Percentiles rank a stretch among this genome's conserved stretches.
phyloP scores from a whole-genome alignment of 2,888 invertebrate genomes.

The Noctua janthe region DNA sequence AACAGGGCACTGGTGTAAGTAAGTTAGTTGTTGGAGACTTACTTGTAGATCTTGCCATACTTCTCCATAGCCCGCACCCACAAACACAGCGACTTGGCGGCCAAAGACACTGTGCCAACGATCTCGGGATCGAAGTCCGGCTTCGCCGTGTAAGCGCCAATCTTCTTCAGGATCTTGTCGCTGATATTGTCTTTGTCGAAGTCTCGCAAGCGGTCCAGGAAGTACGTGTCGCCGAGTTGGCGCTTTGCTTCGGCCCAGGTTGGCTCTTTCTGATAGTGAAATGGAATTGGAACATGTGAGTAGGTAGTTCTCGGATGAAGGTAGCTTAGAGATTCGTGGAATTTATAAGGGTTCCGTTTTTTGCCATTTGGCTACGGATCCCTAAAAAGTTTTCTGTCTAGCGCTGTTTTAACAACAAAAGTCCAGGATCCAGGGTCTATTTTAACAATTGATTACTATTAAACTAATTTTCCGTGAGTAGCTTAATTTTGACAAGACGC shows the following conservation, averaged over 20 bases:
- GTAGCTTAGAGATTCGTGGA: neutral
- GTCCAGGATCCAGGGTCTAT: too few species aligned
- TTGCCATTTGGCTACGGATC: too few species aligned
- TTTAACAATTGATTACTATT: too few species aligned
- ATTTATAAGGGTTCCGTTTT: too few species aligned
- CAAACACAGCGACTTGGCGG: slow-evolving; percentile 96
- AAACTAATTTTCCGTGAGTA: too few species aligned
- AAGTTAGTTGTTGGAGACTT: slow-evolving; percentile 56
- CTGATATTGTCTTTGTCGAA: slow-evolving; percentile 97
- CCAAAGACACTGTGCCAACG: slow-evolving; percentile 95
- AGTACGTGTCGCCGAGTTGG: slow-evolving; percentile 95
- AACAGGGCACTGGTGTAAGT: too few species aligned
- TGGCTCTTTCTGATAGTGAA: slow-evolving; percentile 91
- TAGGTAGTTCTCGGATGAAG: neutral
- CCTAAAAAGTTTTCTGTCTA: too few species aligned
- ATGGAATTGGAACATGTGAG: neutral
- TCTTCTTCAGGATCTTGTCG: slow-evolving; percentile 95
- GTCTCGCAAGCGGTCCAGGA: slow-evolving; percentile 94
- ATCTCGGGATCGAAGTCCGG: slow-evolving; percentile 97
- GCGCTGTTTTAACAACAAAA: neutral
- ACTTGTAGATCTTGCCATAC: slow-evolving; percentile 97
- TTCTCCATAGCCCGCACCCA: slow-evolving; percentile 98
- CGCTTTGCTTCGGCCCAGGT: slow-evolving; percentile 97
- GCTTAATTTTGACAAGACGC: too few species aligned
- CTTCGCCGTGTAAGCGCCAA: slow-evolving; percentile 94